phyloP scores from a whole-genome alignment of 2,888 invertebrate species.

The Caradrina kadenii region DNA sequence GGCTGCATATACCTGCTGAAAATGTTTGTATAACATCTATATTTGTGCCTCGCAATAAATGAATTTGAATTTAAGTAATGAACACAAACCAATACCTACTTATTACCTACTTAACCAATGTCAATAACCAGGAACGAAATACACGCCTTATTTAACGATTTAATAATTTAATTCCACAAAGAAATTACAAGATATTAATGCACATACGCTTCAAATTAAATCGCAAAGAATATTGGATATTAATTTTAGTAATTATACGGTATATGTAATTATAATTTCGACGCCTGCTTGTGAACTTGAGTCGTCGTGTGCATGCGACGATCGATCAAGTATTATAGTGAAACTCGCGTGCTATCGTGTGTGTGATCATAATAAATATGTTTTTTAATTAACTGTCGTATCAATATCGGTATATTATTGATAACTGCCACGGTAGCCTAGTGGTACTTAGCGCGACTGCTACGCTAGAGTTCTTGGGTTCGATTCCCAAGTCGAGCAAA shows the following conservation, averaged over 20 bases:
- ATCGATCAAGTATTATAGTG: constrained; percentile 54
- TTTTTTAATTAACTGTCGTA: constrained; percentile 15
- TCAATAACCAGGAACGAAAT: constrained; percentile 23
- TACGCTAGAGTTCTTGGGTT: no score
- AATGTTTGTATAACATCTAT: no score
- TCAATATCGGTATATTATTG: constrained; percentile 21
- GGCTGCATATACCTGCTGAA: no score
- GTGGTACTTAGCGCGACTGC: no score
- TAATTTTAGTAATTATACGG: constrained; percentile 43
- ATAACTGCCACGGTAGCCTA: no score
- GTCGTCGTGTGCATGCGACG: constrained; percentile 14
- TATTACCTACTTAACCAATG: neutral
- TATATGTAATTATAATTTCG: constrained; percentile 59
- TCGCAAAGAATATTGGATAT: constrained; percentile 8
- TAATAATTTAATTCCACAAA: constrained; percentile 33
- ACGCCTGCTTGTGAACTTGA: constrained; percentile 34
- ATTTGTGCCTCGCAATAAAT: no score
- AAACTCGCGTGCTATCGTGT: constrained; percentile 65
- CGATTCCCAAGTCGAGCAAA: no score
- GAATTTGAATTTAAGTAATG: no score
- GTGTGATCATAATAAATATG: constrained; percentile 19
- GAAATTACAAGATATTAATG: constrained; percentile 18
- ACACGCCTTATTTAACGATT: constrained; percentile 15
- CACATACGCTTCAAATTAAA: constrained; percentile 13
- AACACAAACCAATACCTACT: neutral